Conservation (phyloP, 2,888 invertebrate species). For the Malthinus seriepunctatus region DNA sequence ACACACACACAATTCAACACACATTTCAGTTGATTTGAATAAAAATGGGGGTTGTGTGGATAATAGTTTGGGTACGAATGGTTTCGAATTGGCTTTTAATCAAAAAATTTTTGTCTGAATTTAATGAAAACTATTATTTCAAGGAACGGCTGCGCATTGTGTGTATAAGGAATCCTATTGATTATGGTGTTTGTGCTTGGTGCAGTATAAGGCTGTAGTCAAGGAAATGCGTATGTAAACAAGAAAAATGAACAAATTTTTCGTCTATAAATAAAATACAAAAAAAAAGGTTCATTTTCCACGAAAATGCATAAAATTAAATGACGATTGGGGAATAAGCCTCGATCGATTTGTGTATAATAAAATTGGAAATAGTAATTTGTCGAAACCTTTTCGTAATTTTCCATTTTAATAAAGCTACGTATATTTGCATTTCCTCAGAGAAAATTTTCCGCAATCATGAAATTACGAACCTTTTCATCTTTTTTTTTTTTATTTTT, state of each 20-base stretch:
- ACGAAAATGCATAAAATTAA: neutral
- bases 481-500: neutral
- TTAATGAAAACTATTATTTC: constrained; percentile 15
- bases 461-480: constrained; percentile 11
- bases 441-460: constrained; percentile 14
- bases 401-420: constrained; percentile 21
- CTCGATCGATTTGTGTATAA: constrained; percentile 11
- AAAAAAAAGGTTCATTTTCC: too few relatives aligned
- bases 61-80: too few relatives aligned
- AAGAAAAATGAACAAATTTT: constrained; percentile 8
- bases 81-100: too few relatives aligned
- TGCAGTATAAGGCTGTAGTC: constrained; percentile 31
- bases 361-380: constrained; percentile 19
- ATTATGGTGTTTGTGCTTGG: constrained; percentile 30
- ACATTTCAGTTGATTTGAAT: too few relatives aligned
- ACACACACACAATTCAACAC: too few relatives aligned
- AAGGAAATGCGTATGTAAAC: constrained; percentile 35
- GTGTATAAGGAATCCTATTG: constrained; percentile 32
- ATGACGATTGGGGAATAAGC: neutral
- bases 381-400: constrained; percentile 10
- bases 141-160: constrained; percentile 32
- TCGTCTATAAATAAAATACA: too few relatives aligned
- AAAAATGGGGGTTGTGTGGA: too few relatives aligned
- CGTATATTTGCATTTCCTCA: constrained; percentile 21
- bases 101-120: too few relatives aligned